Percentiles rank a stretch among this genome's conserved stretches.
phyloP scores from a whole-genome alignment of 2,888 invertebrate species.

The Clivina fossor region DNA sequence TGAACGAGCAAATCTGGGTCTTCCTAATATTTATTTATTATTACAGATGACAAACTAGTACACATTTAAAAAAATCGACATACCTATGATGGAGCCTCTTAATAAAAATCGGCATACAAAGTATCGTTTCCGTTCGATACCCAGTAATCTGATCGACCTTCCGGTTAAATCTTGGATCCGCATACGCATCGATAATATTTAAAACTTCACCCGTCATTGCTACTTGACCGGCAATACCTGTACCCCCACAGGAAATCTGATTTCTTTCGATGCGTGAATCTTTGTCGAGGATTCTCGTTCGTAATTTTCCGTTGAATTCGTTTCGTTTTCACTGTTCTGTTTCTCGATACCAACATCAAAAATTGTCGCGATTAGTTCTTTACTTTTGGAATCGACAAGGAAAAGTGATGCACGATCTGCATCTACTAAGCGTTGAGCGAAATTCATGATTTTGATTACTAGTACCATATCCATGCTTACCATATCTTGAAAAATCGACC shows the following conservation, averaged over 20 bases:
- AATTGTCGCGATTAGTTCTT: constrained; percentile 78
- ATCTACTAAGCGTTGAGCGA: constrained; percentile 76
- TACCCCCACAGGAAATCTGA: constrained; percentile 72
- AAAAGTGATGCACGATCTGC: constrained; percentile 85
- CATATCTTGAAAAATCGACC: constrained; percentile 87
- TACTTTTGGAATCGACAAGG: constrained; percentile 71
- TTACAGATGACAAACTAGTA: no score
- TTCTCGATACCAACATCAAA: constrained; percentile 67
- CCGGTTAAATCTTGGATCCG: constrained; percentile 74
- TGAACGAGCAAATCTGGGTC: no score
- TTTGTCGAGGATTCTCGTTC: constrained; percentile 40
- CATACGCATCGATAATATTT: constrained; percentile 81
- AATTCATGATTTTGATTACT: constrained; percentile 81
- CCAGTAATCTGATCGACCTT: constrained; percentile 67
- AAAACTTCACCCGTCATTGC: constrained; percentile 77
- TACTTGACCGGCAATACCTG: constrained; percentile 66
- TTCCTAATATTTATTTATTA: no score
- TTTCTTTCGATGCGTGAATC: constrained; percentile 56
- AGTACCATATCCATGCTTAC: constrained; percentile 79
- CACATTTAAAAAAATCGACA: no score
- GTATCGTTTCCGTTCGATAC: constrained; percentile 71
- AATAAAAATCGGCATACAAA: constrained; percentile 89
- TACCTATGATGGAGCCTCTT: constrained; percentile 72
- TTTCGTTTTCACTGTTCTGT: constrained; percentile 42
- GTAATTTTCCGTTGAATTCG: constrained; percentile 27